Evolutionary conservation across 92 coral and sea anemone genomes (phyloP).

Genomic region (Micromussa lordhowensis): DNA sequence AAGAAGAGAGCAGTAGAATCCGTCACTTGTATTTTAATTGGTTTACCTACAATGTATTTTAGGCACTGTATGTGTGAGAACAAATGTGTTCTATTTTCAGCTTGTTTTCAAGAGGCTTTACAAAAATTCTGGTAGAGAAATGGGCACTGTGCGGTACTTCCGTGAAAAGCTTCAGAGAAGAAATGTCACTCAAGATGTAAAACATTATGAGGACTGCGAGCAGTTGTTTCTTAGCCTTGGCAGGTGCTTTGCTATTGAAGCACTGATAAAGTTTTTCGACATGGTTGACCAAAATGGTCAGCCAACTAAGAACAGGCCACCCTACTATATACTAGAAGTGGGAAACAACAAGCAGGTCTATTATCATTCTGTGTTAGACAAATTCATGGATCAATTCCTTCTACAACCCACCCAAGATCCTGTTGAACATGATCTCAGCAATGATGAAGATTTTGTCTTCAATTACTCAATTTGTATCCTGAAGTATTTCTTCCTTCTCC

Average conservation of each 20-base stretch:
- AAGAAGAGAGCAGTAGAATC: too few species aligned
- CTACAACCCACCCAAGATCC: slow-evolving; percentile 24
- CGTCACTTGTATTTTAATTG: too few species aligned
- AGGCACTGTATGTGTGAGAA: too few species aligned
- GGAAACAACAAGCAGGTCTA: slow-evolving; percentile 44
- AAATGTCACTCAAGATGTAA: slow-evolving; percentile 51
- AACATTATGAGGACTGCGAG: too few species aligned
- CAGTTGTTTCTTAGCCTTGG: slow-evolving; percentile 18
- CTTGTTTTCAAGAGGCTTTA: slow-evolving; percentile 42
- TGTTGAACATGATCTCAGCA: neutral
- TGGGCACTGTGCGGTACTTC: slow-evolving; percentile 26
- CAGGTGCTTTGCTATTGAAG: too few species aligned
- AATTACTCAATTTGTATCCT: slow-evolving; percentile 33
- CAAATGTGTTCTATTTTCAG: too few species aligned
- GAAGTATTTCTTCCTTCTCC: slow-evolving; percentile 6
- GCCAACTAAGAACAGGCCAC: slow-evolving; percentile 7
- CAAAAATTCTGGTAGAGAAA: too few species aligned
- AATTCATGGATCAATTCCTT: slow-evolving; percentile 27
- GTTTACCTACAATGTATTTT: too few species aligned
- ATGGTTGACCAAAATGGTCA: too few species aligned
- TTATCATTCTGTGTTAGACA: slow-evolving; percentile 31
- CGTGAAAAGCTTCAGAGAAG: slow-evolving; percentile 29
- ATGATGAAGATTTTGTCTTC: slow-evolving; percentile 22
- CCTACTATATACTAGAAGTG: slow-evolving; percentile 33
- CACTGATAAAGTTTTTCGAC: too few species aligned